Evolutionary conservation across 2,888 invertebrate genomes (phyloP), one percentile per base, ranked within the genome.

Genomic region (Heliconius cydno): DNA sequence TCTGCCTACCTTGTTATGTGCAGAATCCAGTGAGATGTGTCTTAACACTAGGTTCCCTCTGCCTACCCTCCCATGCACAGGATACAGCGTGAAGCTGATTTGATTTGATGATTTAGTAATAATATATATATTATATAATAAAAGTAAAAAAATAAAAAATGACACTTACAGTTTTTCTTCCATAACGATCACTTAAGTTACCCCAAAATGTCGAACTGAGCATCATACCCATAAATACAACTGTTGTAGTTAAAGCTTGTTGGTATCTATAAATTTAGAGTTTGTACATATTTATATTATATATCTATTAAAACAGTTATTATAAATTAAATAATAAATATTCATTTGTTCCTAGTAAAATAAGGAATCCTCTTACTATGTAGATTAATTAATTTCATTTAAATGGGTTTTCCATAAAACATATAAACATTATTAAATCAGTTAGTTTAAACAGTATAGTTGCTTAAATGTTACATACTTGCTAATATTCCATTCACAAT

Each of bases 181-280:
- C 98, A 92, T 98, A 98, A 89, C 98, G 96, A 91, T 99, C 99
- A 92, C 98, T 98, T 77, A 99, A 95, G 88, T 98, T 98, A 28
- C 98, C 98, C 99, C 99, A 99, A 92, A 99, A 98, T 82, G 98
- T 98, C 1, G 98, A 98, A 86, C 98, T 98, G 57, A 98, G 92
- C 99, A 99, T 99, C 99, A 99, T 99, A 79, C 99, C 99, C 86
- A 98, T 94, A 90, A 99, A 99, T 3, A 99, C 99, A 80, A 98
- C 97, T 80, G 98, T 99, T 75, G 99, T 99, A 19, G 98, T 98
- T 52, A 98, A 92, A 30, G 99, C 99, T 95, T 99, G 98, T 87
- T 98, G 98, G 91, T 98, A 98, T 89, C 97, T 97, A 86, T 15
- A 91, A 87, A 72, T 52, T 52, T 52, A 19, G 52, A 52, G 52